Base-by-base conservation (phyloP, 2,797 vertebrate genomes). In the Dicrostonyx torquatus region DNA sequence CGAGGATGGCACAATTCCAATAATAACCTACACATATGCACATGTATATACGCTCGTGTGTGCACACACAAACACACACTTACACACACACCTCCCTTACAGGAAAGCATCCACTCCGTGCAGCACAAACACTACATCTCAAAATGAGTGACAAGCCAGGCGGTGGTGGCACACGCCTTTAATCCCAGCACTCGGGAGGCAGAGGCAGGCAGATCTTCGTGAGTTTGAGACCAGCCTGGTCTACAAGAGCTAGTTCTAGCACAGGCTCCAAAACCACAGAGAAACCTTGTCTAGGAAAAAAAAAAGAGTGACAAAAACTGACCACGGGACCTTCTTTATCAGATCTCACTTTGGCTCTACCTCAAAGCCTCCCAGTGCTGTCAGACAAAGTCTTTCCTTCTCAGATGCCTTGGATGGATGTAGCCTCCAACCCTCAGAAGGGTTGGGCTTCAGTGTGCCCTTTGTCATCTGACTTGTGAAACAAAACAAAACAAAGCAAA, bases 401-500 rank as follows among this genome's bases (percentile, higher is more conserved):
- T 37, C 37, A 18, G 78, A 84, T 50, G 18, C 48, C 48, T 82
- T 40, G 17, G 79, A 72, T 10, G 37, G 50, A 80, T 64, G 48
- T 29, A 29, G 48, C 94, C 66, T 87, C 73, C 24, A 73, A 85
- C 62, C 53, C 55, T 77, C 11, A 5, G 58, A 34, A 95, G 80
- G 66, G 29, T 89, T 62, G 64, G 73, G n/a, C 31, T 26, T 34
- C 26, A 31, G 37, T n/a, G 4, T 17, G 5, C 20, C 50, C 55
- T 77, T 62, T 50, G 53, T 66, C 53, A 68, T 40, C 5, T 20
- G 50, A 78, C 40, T 29, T 18, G 24, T 58, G 55, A 86, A 24
- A 58, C 55, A 58, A 91, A 68, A 31, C 22, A 22, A 91, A 62
- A 31, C 18, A 90, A 70, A 68, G 31, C 18, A 90, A 64, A 93